Conservation (phyloP, 2,113 vertebrate genomes). For the Vulpes lagopus region DNA sequence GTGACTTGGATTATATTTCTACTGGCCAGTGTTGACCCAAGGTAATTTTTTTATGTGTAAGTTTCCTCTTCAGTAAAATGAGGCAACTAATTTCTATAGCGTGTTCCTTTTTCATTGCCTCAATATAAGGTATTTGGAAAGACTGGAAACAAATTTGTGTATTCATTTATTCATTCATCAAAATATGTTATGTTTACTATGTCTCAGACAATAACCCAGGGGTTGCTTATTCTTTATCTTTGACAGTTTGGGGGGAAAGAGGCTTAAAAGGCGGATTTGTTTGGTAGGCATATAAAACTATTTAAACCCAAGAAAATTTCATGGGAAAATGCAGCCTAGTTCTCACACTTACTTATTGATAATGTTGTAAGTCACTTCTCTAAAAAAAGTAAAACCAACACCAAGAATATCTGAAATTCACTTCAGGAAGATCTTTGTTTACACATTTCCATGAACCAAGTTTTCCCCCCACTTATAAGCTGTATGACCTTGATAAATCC, state of each 20-base stretch:
- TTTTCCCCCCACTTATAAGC: neutral
- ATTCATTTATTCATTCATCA: constrained; percentile 33
- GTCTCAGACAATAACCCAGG: neutral
- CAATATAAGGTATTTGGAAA: neutral
- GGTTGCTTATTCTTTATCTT: neutral
- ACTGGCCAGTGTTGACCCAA: neutral
- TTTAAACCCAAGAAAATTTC: constrained; percentile 23
- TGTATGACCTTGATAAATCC: constrained; percentile 60
- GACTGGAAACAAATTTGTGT: neutral
- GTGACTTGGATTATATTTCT: neutral
- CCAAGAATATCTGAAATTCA: constrained; percentile 38
- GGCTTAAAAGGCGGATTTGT: neutral
- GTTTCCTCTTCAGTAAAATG: neutral
- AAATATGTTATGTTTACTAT: neutral
- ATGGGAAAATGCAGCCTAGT: neutral
- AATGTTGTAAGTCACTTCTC: neutral
- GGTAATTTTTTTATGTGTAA: neutral
- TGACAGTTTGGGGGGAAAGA: neutral
- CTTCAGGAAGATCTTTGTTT: neutral
- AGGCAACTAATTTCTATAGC: neutral
- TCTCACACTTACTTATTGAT: neutral
- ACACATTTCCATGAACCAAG: neutral
- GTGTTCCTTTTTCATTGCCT: neutral
- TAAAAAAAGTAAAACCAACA: neutral
- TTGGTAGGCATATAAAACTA: neutral